phyloP scores from a whole-genome alignment of 2,888 invertebrate genomes.

The Amiota communis region DNA sequence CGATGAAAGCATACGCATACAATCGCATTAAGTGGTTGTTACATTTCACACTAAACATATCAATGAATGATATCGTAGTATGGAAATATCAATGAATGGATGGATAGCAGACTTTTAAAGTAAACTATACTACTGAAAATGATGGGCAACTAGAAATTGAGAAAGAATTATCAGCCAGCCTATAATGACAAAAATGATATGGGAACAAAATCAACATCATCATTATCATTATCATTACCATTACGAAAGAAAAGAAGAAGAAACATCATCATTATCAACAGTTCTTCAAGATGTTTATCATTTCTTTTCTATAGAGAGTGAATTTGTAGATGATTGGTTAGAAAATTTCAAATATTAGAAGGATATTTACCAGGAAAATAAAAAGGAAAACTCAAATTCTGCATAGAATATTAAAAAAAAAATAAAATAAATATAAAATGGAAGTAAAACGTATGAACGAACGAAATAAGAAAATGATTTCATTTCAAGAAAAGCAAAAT shows the following conservation, averaged over 20 bases:
- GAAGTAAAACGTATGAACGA: conserved; percentile 37
- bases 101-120: no score
- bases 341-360: conserved; percentile 38
- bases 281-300: conserved; percentile 67
- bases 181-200: no score
- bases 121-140: conserved; percentile 4
- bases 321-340: no score
- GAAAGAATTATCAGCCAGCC: no score
- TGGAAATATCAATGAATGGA: not conserved
- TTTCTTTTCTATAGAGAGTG: conserved; percentile 47
- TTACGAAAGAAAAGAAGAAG: conserved; percentile 47
- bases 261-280: conserved; percentile 49
- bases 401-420: conserved; percentile 63
- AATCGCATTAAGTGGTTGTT: conserved; percentile 67
- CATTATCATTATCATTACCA: no score
- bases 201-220: no score
- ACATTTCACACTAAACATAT: conserved; percentile 63
- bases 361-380: not conserved
- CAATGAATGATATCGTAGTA: conserved; percentile 35
- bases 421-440: conserved; percentile 61
- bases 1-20: conserved; percentile 39
- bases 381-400: conserved; percentile 56
- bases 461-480: conserved; percentile 32
- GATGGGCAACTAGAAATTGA: not conserved
- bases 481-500: conserved; percentile 21